phyloP scores from a whole-genome alignment of 2,113 vertebrate species.

The Helogale parvula region DNA sequence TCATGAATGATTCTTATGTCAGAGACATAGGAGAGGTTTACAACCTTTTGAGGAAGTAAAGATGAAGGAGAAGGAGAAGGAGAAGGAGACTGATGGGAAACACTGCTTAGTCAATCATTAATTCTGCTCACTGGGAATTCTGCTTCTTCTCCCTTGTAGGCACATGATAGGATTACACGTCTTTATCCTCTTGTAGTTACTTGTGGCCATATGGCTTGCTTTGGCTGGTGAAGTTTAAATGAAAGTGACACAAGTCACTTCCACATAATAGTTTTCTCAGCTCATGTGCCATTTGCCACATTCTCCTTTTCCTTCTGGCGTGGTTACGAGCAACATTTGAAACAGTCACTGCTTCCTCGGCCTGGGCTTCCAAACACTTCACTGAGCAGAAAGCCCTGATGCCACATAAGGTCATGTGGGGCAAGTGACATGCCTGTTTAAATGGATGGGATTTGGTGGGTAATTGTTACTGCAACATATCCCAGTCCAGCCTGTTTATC shows the following conservation, averaged over 20 bases:
- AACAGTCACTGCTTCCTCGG: not conserved
- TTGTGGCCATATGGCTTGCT: not conserved
- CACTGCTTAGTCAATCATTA: not conserved
- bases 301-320: not conserved
- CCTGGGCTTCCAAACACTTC: not conserved
- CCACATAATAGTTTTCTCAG: not conserved
- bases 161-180: not conserved
- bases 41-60: not conserved
- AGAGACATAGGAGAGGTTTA: not conserved
- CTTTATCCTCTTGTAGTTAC: not conserved
- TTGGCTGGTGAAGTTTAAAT: not conserved
- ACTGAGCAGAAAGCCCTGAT: not conserved
- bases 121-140: not conserved
- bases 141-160: not conserved
- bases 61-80: not conserved
- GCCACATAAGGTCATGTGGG: not conserved
- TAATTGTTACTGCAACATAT: not conserved
- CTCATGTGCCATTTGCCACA: not conserved
- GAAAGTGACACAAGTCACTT: not conserved
- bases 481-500: not conserved
- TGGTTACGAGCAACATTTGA: not conserved
- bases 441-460: not conserved
- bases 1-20: not conserved
- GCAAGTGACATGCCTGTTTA: not conserved
- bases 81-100: not conserved